Base-by-base conservation (phyloP, 2,113 vertebrate genomes). In the Chionomys nivalis region DNA sequence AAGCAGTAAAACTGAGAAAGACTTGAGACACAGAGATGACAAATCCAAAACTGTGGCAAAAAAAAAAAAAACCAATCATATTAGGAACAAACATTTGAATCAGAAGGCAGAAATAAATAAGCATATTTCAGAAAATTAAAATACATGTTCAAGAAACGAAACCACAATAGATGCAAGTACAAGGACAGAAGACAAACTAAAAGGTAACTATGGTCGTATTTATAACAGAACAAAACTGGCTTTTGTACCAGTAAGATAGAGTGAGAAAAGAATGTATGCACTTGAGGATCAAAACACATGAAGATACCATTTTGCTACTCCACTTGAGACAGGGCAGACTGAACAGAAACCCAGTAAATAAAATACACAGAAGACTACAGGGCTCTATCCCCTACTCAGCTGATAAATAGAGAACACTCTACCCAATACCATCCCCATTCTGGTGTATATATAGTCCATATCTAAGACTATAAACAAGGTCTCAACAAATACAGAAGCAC, bases 41-140 rank as follows among this genome's bases (percentile, higher is more conserved):
- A 93, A 61, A 58, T 75, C n/a, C 39, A 55, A 86, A 96, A 65
- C 70, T 85, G 58, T 33, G 3, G 36, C 33, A 79, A 17, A 90
- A 58, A 89, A 93, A 79, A 17, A 90, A 58, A 89, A 93, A 73
- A 65, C 7, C 19, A 58, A 85, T 83, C n/a, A 61, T 47, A 86
- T 86, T 55, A 55, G 23, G 3, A 95, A 90, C 52, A 81, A 65
- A 70, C 4, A 92, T 31, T 58, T n/a, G 21, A 87, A 42, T 58
- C 26, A 93, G 79, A 93, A 68, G 66, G 33, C 21, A 75, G 14
- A 87, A 93, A 94, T 68, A 24, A 66, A 10, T 26, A 82, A 58
- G 52, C 10, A 87, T n/a, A 66, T 49, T 17, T 86, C 42, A 89
- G 12, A 75, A 73, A 94, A 94, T 2, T 16, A 93, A 96, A 90